These are phyloP conservation scores for Synanthedon myopaeformis DNA, from an alignment of 2,888 invertebrate species.

Conservation along the genomic window DNA sequence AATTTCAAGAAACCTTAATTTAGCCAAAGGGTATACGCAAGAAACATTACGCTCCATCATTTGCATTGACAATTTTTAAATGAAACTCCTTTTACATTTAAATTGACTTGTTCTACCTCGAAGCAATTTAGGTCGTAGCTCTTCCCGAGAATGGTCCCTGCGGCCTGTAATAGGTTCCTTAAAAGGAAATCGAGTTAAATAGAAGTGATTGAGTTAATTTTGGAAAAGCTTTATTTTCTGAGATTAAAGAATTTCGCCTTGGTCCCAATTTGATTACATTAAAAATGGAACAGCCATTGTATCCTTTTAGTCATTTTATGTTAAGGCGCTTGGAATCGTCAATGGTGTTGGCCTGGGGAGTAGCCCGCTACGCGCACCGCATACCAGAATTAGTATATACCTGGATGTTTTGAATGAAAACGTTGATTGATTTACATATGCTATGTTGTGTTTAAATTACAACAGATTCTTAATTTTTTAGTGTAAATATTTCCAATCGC, in stretches of 20 bases:
- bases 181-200: conserved; percentile 60
- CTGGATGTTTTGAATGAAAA: no score
- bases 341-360: no score
- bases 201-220: conserved; percentile 61
- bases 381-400: no score
- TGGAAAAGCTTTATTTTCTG: conserved; percentile 34
- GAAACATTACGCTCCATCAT: conserved; percentile 16
- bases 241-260: conserved; percentile 15
- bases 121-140: conserved; percentile 45
- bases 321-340: no score
- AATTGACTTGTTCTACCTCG: conserved; percentile 56
- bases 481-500: no score
- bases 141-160: conserved; percentile 45
- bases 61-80: conserved; percentile 47
- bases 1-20: background rate
- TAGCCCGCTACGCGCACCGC: no score
- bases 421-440: no score
- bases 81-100: conserved; percentile 57
- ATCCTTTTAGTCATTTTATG: background rate
- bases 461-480: no score
- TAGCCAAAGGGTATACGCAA: no score
- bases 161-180: conserved; percentile 59
- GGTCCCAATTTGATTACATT: background rate
- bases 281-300: background rate
- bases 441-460: no score